A percentile compares a stretch with the other conserved stretches of the same genome.
phyloP scores from a whole-genome alignment of 2,113 vertebrate species.

The Corythoichthys haematopterus region DNA sequence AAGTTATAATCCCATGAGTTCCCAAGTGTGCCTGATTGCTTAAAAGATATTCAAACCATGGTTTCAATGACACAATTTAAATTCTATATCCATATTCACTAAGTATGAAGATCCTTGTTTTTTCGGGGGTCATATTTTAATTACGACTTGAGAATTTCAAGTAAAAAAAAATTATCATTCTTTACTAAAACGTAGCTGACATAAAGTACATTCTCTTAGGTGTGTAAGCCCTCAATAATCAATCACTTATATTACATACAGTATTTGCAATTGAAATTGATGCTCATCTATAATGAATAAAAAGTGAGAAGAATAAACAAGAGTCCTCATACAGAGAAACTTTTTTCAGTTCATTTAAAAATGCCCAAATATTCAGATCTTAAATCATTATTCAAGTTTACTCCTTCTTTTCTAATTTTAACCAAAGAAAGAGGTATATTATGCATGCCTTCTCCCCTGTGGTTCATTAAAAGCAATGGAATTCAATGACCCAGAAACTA shows the following conservation, averaged over 20 bases:
- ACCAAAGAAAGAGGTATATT: slow-evolving; percentile 36
- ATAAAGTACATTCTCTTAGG: neutral
- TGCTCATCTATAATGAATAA: neutral
- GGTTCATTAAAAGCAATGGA: slow-evolving; percentile 71
- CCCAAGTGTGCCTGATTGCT: neutral
- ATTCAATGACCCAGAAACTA: slow-evolving; percentile 76
- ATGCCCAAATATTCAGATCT: slow-evolving; percentile 26
- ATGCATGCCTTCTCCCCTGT: slow-evolving; percentile 53
- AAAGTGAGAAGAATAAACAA: neutral
- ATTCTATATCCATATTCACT: neutral
- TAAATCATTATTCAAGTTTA: slow-evolving; percentile 42
- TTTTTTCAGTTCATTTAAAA: slow-evolving; percentile 16
- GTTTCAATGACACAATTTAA: neutral
- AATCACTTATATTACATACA: no score
- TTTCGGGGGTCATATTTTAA: neutral
- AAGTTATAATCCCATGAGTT: neutral
- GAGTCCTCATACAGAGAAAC: neutral
- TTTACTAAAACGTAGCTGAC: neutral
- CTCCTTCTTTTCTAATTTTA: slow-evolving; percentile 54
- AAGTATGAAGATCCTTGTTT: neutral
- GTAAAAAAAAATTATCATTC: neutral
- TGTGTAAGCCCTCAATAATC: neutral
- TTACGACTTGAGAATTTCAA: neutral
- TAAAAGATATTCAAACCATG: neutral
- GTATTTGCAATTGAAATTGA: neutral